Base-by-base conservation (phyloP, 2,113 vertebrate genomes). In the Amphiprion ocellaris region DNA sequence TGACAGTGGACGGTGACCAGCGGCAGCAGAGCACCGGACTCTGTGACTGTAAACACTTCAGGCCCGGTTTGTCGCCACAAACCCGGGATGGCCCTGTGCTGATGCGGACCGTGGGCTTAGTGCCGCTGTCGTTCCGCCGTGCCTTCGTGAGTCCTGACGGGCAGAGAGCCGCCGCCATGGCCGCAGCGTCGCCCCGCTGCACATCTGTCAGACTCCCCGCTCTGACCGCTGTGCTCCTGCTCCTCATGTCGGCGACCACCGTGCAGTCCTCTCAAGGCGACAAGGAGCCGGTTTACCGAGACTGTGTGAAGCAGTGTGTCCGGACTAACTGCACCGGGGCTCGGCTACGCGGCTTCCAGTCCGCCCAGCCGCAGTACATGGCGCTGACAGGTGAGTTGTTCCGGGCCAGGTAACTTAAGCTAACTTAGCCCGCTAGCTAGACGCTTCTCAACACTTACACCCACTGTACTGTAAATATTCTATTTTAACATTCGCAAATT, bases 331-430 rank as follows among this genome's bases (percentile, higher is more conserved):
- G 98, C 90, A 98, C 97, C 0, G 97, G 97, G 53, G 90, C 89
- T 30, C 95, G 95, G 17, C 94, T 98, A 33, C 91, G 91, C 62
- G 94, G 96, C 80, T 99, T 98, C 91, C 95, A 97, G 84, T 96
- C 96, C 26, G 83, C 84, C 16, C 97, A 98, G 89, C 96, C 97
- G 74, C 96, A 95, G n/a, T 98, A 99, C 94, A 99, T 99, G 97
- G 95, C 93, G 44, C 94, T 98, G 68, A 95, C 94, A 86, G 94
- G 93, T 95, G 75, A 91, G 90, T 41, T 46, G 59, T 50, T 59
- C 23, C 17, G 24, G 26, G 70, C 46, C 58, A 81, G 71, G 75
- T 81, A 26, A 75, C n/a, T 72, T 23, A 9, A 11, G 87, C 80
- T 87, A 84, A 63, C 50, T 53, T 79, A 71, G 50, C 59, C 15